These are phyloP conservation scores for Melieria crassipennis DNA, from an alignment of 2,888 invertebrate species.

Conservation along the genomic window DNA sequence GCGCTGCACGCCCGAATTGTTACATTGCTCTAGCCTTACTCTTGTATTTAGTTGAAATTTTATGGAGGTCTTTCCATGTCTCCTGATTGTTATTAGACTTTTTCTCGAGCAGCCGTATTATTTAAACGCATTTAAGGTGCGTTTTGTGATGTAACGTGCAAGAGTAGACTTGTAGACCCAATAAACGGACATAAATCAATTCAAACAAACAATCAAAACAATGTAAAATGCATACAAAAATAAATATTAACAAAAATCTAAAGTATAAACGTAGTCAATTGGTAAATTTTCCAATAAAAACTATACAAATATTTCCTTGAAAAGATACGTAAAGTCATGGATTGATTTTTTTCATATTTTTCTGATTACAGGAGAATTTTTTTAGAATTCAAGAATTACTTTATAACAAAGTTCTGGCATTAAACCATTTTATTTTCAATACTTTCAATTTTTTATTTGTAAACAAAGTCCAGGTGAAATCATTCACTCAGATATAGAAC, in stretches of 20 bases:
- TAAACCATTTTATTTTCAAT: too few relatives aligned
- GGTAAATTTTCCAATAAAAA: not conserved
- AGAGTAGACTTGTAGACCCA: conserved; percentile 2
- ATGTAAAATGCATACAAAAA: not conserved
- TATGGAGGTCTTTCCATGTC: conserved; percentile 9
- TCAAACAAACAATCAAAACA: conserved; percentile 1
- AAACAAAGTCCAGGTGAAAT: too few relatives aligned
- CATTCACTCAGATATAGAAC: too few relatives aligned
- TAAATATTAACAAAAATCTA: not conserved
- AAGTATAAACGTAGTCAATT: not conserved
- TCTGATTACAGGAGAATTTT: too few relatives aligned
- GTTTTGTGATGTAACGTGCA: too few relatives aligned
- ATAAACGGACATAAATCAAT: conserved; percentile 1
- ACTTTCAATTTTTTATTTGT: too few relatives aligned
- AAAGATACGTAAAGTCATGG: too few relatives aligned
- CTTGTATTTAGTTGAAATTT: conserved; percentile 15
- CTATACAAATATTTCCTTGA: too few relatives aligned
- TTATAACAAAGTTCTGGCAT: too few relatives aligned
- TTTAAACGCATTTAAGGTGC: too few relatives aligned
- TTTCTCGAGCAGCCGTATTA: not conserved
- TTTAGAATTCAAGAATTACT: too few relatives aligned
- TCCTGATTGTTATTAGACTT: not conserved
- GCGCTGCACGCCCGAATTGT: not conserved
- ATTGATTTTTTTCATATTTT: too few relatives aligned
- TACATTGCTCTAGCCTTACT: conserved; percentile 15